Conservation (phyloP, 2,113 vertebrate genomes). For the human (Homo sapiens) region GRCh38 chr14:77838501-77839000, state of each 20-base stretch:
- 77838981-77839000: not conserved
- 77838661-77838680: not conserved
- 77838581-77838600: not conserved
- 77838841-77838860: not conserved
- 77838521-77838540: not conserved
- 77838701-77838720: not conserved
- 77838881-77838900: not conserved
- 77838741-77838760: not conserved
- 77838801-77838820: not conserved
- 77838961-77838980: not conserved
- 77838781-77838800: not conserved
- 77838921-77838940: not conserved
- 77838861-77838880: not conserved
- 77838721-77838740: not conserved
- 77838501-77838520: not conserved
- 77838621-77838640: not conserved
- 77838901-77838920: not conserved
- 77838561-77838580: not conserved
- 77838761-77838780: not conserved
- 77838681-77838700: not conserved
- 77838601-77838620: not conserved
- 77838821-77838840: not conserved
- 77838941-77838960: fast-evolving
- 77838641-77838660: not conserved
- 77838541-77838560: too few species aligned